phyloP scores from a whole-genome alignment of 2,888 invertebrate species.

The Selenia dentaria region DNA sequence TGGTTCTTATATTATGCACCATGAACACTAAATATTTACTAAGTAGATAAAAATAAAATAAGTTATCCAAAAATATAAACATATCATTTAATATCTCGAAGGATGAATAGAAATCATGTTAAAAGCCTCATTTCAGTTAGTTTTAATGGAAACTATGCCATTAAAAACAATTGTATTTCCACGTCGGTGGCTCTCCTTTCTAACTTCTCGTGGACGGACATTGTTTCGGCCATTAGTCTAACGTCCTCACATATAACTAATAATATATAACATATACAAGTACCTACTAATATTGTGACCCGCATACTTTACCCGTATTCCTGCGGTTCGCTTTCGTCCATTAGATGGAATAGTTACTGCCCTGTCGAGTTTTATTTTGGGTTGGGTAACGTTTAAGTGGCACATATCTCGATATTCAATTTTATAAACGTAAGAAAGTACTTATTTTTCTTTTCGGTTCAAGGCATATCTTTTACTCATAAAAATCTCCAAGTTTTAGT shows the following conservation, averaged over 20 bases:
- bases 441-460: too few relatives aligned
- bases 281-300: slow-evolving; percentile 31
- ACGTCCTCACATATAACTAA: slow-evolving; percentile 28
- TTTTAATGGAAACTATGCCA: neutral
- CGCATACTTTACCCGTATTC: slow-evolving; percentile 30
- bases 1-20: too few relatives aligned
- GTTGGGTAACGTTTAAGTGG: slow-evolving; percentile 16
- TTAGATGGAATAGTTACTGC: slow-evolving; percentile 36
- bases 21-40: too few relatives aligned
- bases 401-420: too few relatives aligned
- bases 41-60: too few relatives aligned
- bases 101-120: too few relatives aligned
- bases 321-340: slow-evolving; percentile 34
- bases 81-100: too few relatives aligned
- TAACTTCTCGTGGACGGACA: slow-evolving; percentile 28
- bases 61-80: too few relatives aligned
- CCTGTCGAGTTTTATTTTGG: slow-evolving; percentile 31
- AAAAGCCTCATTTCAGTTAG: neutral
- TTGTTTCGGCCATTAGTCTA: slow-evolving; percentile 36
- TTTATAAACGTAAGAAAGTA: too few relatives aligned
- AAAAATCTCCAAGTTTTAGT: too few relatives aligned
- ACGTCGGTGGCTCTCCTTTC: slow-evolving; percentile 11
- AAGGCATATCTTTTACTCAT: too few relatives aligned
- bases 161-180: slow-evolving; percentile 19
- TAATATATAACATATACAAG: slow-evolving; percentile 13